phyloP scores from a whole-genome alignment of 2,888 invertebrate genomes.

The Augiades crinisus region DNA sequence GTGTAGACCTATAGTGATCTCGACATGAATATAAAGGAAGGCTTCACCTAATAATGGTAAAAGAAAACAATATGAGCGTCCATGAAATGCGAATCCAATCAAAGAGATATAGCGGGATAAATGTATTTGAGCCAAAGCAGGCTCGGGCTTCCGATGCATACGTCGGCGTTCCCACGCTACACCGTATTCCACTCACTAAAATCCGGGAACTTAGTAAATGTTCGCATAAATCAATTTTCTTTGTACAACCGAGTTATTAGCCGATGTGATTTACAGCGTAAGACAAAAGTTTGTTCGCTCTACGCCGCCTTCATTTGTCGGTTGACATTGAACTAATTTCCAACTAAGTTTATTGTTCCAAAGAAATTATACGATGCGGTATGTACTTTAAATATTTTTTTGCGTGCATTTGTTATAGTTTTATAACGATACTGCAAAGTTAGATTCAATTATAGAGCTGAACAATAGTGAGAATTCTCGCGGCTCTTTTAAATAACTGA shows the following conservation, averaged over 20 bases:
- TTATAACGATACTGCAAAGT: neutral
- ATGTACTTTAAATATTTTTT: neutral
- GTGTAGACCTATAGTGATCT: no score
- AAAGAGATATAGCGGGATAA: constrained; percentile 33
- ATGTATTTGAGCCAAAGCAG: constrained; percentile 33
- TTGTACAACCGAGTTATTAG: constrained; percentile 61
- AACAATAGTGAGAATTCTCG: neutral
- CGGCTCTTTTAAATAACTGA: neutral
- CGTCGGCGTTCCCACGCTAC: constrained; percentile 37
- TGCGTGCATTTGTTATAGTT: neutral
- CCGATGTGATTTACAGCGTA: constrained; percentile 57
- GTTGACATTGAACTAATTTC: constrained; percentile 26
- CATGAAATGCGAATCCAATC: constrained; percentile 28
- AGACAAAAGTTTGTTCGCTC: constrained; percentile 49
- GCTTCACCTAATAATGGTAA: neutral
- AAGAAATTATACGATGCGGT: neutral
- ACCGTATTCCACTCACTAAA: constrained; percentile 55
- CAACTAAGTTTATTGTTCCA: constrained; percentile 10
- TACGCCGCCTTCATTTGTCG: constrained; percentile 35
- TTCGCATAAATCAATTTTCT: constrained; percentile 68
- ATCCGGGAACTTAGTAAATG: constrained; percentile 58
- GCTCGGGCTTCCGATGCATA: constrained; percentile 34
- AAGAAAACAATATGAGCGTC: neutral
- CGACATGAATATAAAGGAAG: no score
- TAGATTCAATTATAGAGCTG: neutral